phyloP scores from a whole-genome alignment of 2,888 invertebrate genomes.

The Xestia sexstrigata region DNA sequence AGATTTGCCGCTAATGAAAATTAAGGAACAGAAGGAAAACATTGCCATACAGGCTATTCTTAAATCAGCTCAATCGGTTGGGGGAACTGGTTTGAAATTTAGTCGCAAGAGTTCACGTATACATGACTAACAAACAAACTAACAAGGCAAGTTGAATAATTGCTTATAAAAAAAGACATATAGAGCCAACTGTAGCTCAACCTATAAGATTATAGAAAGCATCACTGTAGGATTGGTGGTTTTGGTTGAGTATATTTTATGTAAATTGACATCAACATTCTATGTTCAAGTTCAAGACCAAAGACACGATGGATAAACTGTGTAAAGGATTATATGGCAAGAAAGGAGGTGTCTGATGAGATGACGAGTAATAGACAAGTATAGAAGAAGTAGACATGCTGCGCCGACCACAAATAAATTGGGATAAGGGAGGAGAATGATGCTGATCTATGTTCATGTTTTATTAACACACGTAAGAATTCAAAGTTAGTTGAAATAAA shows the following conservation, averaged over 20 bases:
- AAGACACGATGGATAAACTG: neutral
- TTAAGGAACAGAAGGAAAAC: neutral
- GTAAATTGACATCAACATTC: neutral
- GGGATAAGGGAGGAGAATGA: too few species aligned
- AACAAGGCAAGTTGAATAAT: too few species aligned
- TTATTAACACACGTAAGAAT: neutral
- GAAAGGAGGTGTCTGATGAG: neutral
- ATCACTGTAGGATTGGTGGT: neutral
- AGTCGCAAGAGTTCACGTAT: too few species aligned
- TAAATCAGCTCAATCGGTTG: too few species aligned
- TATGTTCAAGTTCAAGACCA: neutral
- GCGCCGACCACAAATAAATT: too few species aligned
- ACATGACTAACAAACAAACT: too few species aligned
- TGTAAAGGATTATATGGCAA: neutral
- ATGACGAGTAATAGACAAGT: too few species aligned
- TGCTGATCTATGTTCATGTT: neutral
- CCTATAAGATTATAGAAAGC: neutral
- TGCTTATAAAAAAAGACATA: neutral
- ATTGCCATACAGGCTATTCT: neutral
- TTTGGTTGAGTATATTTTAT: neutral
- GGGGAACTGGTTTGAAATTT: too few species aligned
- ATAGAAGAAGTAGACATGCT: too few species aligned
- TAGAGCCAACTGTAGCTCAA: neutral
- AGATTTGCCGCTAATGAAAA: neutral
- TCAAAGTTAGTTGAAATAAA: too few species aligned